Conservation (phyloP, 2,888 invertebrate genomes). For the Papilio elwesi region DNA sequence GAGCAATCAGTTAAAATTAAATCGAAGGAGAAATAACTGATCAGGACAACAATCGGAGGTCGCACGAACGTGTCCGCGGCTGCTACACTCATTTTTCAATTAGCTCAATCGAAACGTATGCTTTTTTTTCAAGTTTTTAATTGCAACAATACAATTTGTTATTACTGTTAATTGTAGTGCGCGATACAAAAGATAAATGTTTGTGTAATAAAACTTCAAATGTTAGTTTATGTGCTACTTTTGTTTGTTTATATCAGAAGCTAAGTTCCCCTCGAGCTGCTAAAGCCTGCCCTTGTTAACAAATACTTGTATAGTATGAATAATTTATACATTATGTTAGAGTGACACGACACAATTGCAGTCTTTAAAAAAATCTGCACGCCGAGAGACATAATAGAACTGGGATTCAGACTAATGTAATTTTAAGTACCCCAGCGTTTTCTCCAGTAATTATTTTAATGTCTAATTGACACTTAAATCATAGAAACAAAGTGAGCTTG, state of each 20-base stretch:
- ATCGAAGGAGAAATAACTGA: constrained; percentile 3
- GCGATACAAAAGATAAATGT: not conserved
- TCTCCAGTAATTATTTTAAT: not conserved
- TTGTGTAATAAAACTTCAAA: not conserved
- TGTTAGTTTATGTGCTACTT: not conserved
- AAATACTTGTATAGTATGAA: not conserved
- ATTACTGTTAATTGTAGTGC: constrained; percentile 5
- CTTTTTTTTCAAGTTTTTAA: constrained; percentile 14
- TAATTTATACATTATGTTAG: not conserved
- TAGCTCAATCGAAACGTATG: constrained; percentile 22
- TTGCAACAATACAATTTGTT: not conserved
- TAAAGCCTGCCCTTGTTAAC: too few species aligned
- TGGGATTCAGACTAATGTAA: constrained; percentile 3
- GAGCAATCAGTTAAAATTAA: not conserved
- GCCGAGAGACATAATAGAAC: not conserved
- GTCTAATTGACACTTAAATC: not conserved
- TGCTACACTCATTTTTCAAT: constrained; percentile 28
- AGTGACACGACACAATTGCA: not conserved
- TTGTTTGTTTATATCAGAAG: too few species aligned
- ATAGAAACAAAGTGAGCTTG: not conserved
- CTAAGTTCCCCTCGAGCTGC: too few species aligned
- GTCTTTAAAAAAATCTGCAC: not conserved
- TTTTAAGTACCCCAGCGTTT: not conserved
- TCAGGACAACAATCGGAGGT: not conserved
- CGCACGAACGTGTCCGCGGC: constrained; percentile 1